Evolutionary conservation across 2,888 invertebrate species (phyloP), one percentile per base, ranked within the genome.

Genomic region (Chesias legatella): DNA sequence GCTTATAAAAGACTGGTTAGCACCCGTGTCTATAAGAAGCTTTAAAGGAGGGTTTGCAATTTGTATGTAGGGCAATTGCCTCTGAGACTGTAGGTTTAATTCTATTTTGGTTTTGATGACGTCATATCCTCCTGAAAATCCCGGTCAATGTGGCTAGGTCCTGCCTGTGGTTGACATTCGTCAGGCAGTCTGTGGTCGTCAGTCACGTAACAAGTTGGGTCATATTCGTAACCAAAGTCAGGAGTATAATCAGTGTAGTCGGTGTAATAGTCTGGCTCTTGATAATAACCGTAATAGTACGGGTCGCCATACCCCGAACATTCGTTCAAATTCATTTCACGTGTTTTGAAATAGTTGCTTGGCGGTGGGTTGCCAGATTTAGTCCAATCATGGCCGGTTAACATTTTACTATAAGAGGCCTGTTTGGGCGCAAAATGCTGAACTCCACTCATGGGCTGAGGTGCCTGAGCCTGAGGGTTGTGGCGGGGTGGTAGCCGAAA

Each of bases 1-100:
- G 17, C 55, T 58, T 1, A 57, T 48, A 28, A 63, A 58, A 0
- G 55, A 58, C 33, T 51, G 51, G n/a, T 56, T 58, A 1, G 56
- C 53, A 0, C 53, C 57, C 0, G 53, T 57, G 9, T 59, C 58
- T n/a, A 61, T 51, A 3, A 61, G 27, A 3, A 61, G 10, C 11
- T 52, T 58, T 4, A 58, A 10, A 6, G 56, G 58, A 1, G 56
- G 60, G 1, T 56, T 33, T 0, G 8, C 0, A 6, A 58, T 56
- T n/a, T 56, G 39, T 6, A 62, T 51, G 8, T 40, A 58, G 0
- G 51, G 51, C 8, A 59, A 11, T 17, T 58, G 53, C 17, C 54
- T 28, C 23, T 53, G 45, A 0, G 43, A 51, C 10, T 62, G 56
- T 5, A 57, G 23, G 25, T 60, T 30, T 10, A 30, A 0, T 10